phyloP scores from a whole-genome alignment of 1,140 invertebrate genomes.

The Ostrea denselamellosa region DNA sequence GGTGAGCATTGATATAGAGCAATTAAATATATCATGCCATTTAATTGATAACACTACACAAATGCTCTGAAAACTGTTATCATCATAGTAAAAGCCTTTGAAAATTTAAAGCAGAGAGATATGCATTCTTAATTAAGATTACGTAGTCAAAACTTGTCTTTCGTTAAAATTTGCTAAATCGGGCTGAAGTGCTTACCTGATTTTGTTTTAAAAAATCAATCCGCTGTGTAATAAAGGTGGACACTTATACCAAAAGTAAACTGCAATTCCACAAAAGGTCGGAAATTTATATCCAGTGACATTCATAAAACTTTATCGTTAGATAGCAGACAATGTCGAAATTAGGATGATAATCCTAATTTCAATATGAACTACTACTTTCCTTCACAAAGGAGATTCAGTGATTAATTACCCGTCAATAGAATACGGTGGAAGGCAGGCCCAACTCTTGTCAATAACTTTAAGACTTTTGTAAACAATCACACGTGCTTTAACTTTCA shows the following conservation, averaged over 20 bases:
- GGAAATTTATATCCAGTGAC: background rate
- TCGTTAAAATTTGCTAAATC: background rate
- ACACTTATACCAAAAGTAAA: background rate
- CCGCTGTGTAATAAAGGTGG: background rate
- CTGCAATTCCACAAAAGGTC: background rate
- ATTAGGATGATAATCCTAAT: slow-evolving; percentile 6
- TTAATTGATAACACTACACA: too few relatives aligned
- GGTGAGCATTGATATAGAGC: too few relatives aligned
- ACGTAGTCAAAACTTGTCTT: background rate
- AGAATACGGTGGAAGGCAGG: background rate
- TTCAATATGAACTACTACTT: slow-evolving; percentile 13
- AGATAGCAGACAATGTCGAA: slow-evolving; percentile 3
- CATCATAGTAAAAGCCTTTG: background rate
- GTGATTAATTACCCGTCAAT: slow-evolving; percentile 31
- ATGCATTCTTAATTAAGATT: background rate
- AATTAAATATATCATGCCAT: too few relatives aligned
- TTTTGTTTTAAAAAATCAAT: background rate
- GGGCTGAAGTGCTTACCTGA: background rate
- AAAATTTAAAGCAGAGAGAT: background rate
- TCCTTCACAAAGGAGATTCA: background rate
- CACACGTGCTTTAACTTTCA: slow-evolving; percentile 39
- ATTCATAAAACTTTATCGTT: slow-evolving; percentile 13
- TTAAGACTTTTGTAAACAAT: slow-evolving; percentile 25
- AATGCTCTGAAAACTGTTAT: too few relatives aligned
- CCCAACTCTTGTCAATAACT: slow-evolving; percentile 20